These are phyloP conservation scores for Lateolabrax maculatus DNA, from an alignment of 2,797 vertebrate genomes.

Conservation along the genomic window DNA sequence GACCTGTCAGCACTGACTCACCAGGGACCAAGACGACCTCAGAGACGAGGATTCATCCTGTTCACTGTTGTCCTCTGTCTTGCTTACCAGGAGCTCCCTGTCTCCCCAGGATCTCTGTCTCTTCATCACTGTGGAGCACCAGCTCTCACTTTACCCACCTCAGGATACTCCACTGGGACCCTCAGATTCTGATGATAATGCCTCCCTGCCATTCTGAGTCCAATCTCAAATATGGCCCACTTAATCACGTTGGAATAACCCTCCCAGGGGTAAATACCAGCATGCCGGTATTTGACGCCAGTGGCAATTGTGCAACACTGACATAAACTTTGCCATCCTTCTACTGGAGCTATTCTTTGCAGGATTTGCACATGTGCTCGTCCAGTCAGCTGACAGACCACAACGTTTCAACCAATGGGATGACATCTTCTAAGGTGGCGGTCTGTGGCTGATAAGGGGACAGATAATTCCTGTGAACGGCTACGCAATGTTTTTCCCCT, in stretches of 20 bases:
- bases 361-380: conserved; percentile 30
- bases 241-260: conserved; percentile 51
- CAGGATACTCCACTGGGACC: conserved; percentile 49
- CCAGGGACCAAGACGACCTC: conserved; percentile 81
- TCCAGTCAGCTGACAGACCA: conserved; percentile 64
- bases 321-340: conserved; percentile 61
- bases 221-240: conserved; percentile 44
- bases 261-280: conserved; percentile 54
- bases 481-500: conserved; percentile 67
- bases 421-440: conserved; percentile 49
- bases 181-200: conserved; percentile 28
- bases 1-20: conserved; percentile 72
- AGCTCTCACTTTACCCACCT: conserved; percentile 27
- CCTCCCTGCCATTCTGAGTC: conserved; percentile 59
- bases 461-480: conserved; percentile 63
- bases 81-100: conserved; percentile 59
- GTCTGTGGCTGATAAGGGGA: conserved; percentile 80
- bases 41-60: conserved; percentile 70
- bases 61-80: conserved; percentile 75
- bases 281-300: conserved; percentile 40
- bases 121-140: conserved; percentile 69
- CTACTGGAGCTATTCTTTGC: conserved; percentile 30
- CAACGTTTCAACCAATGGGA: conserved; percentile 71
- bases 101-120: conserved; percentile 64
- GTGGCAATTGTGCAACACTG: conserved; percentile 44